Evolutionary conservation across 2,113 vertebrate genomes (phyloP).

Genomic region (Aptenodytes patagonicus): DNA sequence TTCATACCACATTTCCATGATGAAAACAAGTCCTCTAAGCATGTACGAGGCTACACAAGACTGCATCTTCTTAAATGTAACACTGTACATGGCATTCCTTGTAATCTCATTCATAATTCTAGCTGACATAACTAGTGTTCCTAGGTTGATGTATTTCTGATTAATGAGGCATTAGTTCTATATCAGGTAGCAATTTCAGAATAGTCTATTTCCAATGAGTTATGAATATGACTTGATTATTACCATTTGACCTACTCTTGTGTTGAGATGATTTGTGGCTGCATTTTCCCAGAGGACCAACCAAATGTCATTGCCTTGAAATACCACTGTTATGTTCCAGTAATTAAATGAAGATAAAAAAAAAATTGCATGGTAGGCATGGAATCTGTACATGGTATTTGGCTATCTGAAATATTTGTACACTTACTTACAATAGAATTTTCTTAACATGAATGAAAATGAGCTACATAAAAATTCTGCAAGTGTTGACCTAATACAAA

Average conservation of each 20-base stretch:
- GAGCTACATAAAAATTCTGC: not conserved
- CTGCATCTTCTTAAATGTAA: not conserved
- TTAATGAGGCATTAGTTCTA: slow-evolving; percentile 67
- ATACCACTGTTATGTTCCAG: slow-evolving; percentile 13
- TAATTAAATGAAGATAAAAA: slow-evolving; percentile 46
- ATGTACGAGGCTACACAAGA: fast-evolving
- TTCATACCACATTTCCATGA: not conserved
- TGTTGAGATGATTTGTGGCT: slow-evolving; percentile 52
- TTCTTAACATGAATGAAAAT: not conserved
- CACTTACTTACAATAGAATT: not conserved
- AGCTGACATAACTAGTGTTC: slow-evolving; percentile 5
- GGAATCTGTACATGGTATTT: not conserved
- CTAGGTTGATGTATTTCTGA: slow-evolving; percentile 41
- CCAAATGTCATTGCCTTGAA: slow-evolving; percentile 39
- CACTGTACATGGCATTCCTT: not conserved
- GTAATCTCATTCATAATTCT: slow-evolving; percentile 22
- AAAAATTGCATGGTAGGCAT: not conserved
- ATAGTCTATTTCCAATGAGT: slow-evolving; percentile 28
- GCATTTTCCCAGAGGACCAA: slow-evolving; percentile 16
- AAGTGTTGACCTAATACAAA: not conserved
- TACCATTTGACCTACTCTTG: slow-evolving; percentile 32
- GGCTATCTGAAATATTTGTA: not conserved
- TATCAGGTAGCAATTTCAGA: slow-evolving; percentile 63
- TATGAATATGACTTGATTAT: slow-evolving; percentile 54
- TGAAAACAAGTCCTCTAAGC: not conserved